Percentiles rank a stretch among this genome's conserved stretches.
Conservation (phyloP, 2,888 invertebrate species). For the Ligdia adustata region DNA sequence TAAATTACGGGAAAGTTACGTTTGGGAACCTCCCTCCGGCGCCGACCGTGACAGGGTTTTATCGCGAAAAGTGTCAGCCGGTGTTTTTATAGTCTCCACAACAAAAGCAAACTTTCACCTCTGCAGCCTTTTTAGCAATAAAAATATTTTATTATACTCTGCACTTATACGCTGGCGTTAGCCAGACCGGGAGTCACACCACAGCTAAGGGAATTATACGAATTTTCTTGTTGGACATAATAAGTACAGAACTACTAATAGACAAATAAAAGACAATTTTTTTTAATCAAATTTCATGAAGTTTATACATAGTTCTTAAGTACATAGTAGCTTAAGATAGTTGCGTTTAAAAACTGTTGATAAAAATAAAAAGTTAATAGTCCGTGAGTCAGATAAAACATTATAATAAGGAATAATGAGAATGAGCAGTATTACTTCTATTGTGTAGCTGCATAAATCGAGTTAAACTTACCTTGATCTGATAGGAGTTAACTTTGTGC, state of each 20-base stretch:
- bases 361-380: too few relatives aligned
- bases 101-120: constrained; percentile 76
- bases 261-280: too few relatives aligned
- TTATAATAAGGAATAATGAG: too few relatives aligned
- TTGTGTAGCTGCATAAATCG: too few relatives aligned
- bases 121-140: constrained; percentile 60
- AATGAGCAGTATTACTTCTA: too few relatives aligned
- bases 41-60: constrained; percentile 68
- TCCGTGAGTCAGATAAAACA: too few relatives aligned
- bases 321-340: too few relatives aligned
- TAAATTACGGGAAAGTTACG: constrained; percentile 66
- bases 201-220: constrained; percentile 1
- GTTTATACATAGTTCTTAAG: too few relatives aligned
- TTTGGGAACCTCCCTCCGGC: constrained; percentile 43
- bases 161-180: constrained; percentile 18
- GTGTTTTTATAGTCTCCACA: constrained; percentile 67
- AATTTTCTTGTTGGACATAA: neutral
- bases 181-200: constrained; percentile 22
- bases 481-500: constrained; percentile 99
- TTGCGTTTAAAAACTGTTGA: too few relatives aligned
- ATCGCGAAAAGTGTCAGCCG: constrained; percentile 73
- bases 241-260: too few relatives aligned
- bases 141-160: constrained; percentile 61
- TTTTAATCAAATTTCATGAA: too few relatives aligned
- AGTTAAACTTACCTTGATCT: constrained; percentile 97